These are phyloP conservation scores for Parauchenoglanis ngamensis DNA, from an alignment of 2,797 vertebrate species.

Conservation along the genomic window DNA sequence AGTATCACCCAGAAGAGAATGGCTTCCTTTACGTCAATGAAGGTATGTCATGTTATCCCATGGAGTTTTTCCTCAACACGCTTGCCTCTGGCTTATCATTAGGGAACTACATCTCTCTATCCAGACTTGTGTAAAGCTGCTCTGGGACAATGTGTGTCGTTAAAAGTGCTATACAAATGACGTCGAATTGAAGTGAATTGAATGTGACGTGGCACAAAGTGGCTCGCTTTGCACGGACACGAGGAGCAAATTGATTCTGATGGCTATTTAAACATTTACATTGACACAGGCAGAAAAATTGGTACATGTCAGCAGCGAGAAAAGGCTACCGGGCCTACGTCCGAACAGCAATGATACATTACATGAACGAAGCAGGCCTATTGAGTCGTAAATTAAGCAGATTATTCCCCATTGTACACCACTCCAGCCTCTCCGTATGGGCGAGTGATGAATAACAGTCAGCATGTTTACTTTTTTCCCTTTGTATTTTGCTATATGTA, in stretches of 20 bases:
- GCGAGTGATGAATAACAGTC: neutral
- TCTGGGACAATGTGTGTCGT: neutral
- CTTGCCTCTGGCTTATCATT: neutral
- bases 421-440: neutral
- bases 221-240: neutral
- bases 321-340: neutral
- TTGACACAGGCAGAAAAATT: neutral
- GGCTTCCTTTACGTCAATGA: neutral
- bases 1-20: neutral
- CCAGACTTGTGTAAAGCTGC: neutral
- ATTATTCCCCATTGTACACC: neutral
- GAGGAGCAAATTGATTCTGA: neutral
- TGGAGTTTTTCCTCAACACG: neutral
- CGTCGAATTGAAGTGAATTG: neutral
- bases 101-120: neutral
- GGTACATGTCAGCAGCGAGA: neutral
- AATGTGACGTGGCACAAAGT: neutral
- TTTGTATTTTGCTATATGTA: neutral
- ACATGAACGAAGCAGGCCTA: neutral
- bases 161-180: neutral
- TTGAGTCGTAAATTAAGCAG: neutral
- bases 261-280: constrained; percentile 10
- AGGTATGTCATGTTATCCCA: neutral
- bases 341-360: neutral
- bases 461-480: neutral